Evolutionary conservation across 2,113 vertebrate species (phyloP), one percentile per base, ranked within the genome.

Genomic region (Rhinopomastus cyanomelas): DNA sequence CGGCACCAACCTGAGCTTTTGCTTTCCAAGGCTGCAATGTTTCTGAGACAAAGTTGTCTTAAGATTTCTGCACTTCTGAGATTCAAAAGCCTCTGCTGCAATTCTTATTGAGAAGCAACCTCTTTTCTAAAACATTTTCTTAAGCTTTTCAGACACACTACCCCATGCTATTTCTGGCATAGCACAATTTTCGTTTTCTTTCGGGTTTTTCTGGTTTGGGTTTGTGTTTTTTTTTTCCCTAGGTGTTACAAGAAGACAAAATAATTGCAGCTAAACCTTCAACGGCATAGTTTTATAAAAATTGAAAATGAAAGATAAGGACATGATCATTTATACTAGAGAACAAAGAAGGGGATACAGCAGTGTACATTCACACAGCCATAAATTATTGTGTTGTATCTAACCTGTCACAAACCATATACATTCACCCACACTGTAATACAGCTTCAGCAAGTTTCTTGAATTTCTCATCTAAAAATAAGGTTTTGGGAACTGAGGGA

Each of bases 321-420:
- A 89, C 39, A 76, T 78, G 10, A 30, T 48, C 26, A 73, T 84
- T 88, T 68, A 53, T 55, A 51, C 36, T 78, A 5, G 3, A 85
- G 46, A 91, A 81, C 30, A 90, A 83, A 84, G 46, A 80, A 87
- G 10, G 8, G 20, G 27, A 72, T 81, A 86, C 60, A 88, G 46
- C 42, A 91, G 49, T 11, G 42, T 68, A 72, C 16, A 71, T 60
- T 85, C 51, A 69, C 12, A 68, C 5, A 85, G 62, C 26, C 59
- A 75, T 84, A 84, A 95, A 95, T 76, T 51, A 88, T 29, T 69
- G 52, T 77, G 23, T 30, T 83, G 46, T 34, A 81, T 39, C 78
- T 80, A 76, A 69, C 26, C 37, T 84, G 69, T 76, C 83, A 78
- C 22, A 84, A 75, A 52, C 30, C 32, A 36, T 65, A 89, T 44